phyloP scores from a whole-genome alignment of 2,888 invertebrate genomes.

The Philereme vetulata region DNA sequence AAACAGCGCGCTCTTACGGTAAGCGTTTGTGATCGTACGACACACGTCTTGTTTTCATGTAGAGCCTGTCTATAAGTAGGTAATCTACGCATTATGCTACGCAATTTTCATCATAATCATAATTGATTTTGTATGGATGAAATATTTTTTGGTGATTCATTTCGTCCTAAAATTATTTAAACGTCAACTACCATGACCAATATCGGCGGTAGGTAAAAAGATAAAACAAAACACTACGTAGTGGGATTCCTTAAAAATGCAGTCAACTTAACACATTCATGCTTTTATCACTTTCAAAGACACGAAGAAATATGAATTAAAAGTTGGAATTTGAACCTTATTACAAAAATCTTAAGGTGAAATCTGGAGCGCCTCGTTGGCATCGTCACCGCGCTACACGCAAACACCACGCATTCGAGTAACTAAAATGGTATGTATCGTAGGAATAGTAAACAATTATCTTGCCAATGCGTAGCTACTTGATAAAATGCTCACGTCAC shows the following conservation, averaged over 20 bases:
- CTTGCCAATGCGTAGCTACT: slow-evolving; percentile 60
- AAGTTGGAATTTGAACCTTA: slow-evolving; percentile 54
- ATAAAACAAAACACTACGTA: background rate
- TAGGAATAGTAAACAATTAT: slow-evolving; percentile 77
- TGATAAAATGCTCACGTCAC: slow-evolving; percentile 65
- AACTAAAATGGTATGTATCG: slow-evolving; percentile 72
- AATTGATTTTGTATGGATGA: slow-evolving; percentile 11
- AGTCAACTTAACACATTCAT: slow-evolving; percentile 70
- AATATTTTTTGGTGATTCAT: slow-evolving; percentile 3
- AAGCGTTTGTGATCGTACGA: slow-evolving; percentile 37
- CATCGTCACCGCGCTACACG: slow-evolving; percentile 50
- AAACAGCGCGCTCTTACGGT: slow-evolving; percentile 51
- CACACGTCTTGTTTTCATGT: slow-evolving; percentile 35
- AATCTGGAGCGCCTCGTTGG: slow-evolving; percentile 39
- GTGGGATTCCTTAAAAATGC: slow-evolving; percentile 64
- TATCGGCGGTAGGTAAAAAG: background rate
- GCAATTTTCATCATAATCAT: slow-evolving; percentile 10
- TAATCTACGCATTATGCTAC: slow-evolving; percentile 25
- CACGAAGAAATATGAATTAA: slow-evolving; percentile 42
- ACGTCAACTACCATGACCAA: background rate
- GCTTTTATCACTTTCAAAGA: slow-evolving; percentile 64
- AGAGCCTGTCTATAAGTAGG: slow-evolving; percentile 32
- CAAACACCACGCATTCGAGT: slow-evolving; percentile 62
- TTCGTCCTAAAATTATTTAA: background rate
- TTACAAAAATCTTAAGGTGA: slow-evolving; percentile 47